Percentiles rank a stretch among this genome's conserved stretches.
phyloP scores from a whole-genome alignment of 2,888 invertebrate genomes.

The Agriopis aurantiaria region DNA sequence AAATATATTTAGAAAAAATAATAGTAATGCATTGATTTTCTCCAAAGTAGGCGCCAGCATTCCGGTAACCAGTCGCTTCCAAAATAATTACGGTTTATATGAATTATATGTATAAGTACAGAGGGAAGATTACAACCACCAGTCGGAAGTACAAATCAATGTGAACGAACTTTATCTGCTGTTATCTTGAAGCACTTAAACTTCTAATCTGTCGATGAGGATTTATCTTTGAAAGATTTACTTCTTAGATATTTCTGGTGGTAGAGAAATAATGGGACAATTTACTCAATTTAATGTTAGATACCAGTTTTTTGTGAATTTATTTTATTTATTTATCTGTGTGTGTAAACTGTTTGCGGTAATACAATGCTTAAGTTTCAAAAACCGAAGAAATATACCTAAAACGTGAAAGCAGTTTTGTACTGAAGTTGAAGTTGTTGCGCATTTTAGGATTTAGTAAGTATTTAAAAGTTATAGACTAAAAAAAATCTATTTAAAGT shows the following conservation, averaged over 20 bases:
- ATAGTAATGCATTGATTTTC: too few relatives aligned
- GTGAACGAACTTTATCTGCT: slow-evolving; percentile 70
- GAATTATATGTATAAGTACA: slow-evolving; percentile 21
- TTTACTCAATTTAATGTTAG: background rate
- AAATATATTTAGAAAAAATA: too few relatives aligned
- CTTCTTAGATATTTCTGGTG: slow-evolving; percentile 24
- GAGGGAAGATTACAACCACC: slow-evolving; percentile 37
- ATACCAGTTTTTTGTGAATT: background rate
- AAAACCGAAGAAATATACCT: too few relatives aligned
- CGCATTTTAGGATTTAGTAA: too few relatives aligned
- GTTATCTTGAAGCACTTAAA: slow-evolving; percentile 68
- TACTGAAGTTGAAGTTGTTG: too few relatives aligned
- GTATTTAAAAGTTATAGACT: too few relatives aligned
- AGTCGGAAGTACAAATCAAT: slow-evolving; percentile 61
- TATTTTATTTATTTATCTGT: background rate
- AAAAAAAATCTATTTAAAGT: too few relatives aligned
- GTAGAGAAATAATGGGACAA: slow-evolving; percentile 1
- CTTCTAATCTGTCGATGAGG: slow-evolving; percentile 68
- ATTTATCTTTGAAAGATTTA: slow-evolving; percentile 54
- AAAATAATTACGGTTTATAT: background rate
- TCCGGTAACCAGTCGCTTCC: too few relatives aligned
- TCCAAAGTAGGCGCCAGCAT: too few relatives aligned
- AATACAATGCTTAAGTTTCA: too few relatives aligned
- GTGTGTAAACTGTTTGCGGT: background rate
- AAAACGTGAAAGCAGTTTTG: too few relatives aligned